These are phyloP conservation scores for Spheniscus mendiculus DNA, from an alignment of 2,113 vertebrate species.

Conservation along the genomic window DNA sequence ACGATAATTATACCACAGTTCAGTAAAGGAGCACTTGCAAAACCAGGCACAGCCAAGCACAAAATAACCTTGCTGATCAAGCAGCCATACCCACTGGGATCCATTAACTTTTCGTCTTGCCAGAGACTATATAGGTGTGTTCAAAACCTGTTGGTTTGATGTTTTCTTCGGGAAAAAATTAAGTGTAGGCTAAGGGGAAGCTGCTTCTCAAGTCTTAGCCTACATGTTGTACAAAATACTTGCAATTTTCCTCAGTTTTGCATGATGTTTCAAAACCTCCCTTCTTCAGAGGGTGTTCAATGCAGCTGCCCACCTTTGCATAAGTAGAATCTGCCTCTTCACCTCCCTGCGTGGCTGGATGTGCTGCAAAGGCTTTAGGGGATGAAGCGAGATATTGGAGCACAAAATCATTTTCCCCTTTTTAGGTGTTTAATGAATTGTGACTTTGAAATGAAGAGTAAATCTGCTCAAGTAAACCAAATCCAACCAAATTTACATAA, in stretches of 20 bases:
- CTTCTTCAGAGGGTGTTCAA: background rate
- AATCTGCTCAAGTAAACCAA: background rate
- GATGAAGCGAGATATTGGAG: background rate
- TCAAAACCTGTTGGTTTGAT: background rate
- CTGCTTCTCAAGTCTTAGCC: background rate
- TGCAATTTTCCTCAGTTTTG: background rate
- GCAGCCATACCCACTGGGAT: background rate
- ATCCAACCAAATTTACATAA: background rate
- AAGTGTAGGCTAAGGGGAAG: background rate
- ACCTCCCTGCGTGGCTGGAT: background rate
- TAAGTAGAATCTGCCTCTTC: background rate
- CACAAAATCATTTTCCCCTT: background rate
- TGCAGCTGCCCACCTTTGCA: background rate
- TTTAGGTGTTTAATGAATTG: background rate
- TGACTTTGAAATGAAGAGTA: background rate
- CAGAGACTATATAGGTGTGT: background rate
- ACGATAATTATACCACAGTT: background rate
- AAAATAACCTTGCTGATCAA: constrained; percentile 4
- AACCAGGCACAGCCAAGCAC: background rate
- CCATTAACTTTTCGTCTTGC: background rate
- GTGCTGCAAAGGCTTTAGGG: background rate
- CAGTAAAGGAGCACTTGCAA: background rate
- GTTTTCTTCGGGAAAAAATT: background rate
- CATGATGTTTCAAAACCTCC: background rate
- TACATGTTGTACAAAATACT: background rate